Percentiles rank a stretch among this genome's conserved stretches.
phyloP scores from a whole-genome alignment of 1,140 invertebrate species.

The Heliconius congener region DNA sequence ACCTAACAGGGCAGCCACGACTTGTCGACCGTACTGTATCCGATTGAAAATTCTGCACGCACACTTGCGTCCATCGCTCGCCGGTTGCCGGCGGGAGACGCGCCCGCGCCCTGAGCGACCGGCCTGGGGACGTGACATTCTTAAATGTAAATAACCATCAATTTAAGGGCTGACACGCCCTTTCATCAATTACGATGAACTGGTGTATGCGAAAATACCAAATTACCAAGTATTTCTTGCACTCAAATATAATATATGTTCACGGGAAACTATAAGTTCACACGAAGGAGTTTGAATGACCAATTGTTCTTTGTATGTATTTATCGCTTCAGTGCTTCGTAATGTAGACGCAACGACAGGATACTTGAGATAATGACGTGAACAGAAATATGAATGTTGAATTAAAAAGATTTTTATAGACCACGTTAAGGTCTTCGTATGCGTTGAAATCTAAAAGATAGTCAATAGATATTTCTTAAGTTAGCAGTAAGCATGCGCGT shows the following conservation, averaged over 20 bases:
- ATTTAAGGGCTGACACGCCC: constrained; percentile 2
- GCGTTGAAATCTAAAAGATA: constrained; percentile 49
- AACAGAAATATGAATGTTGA: background rate
- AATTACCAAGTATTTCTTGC: background rate
- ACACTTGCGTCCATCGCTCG: constrained; percentile 55
- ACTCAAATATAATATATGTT: background rate
- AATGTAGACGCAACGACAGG: constrained; percentile 64
- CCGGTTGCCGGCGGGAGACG: constrained; percentile 43
- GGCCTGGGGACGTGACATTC: constrained; percentile 25
- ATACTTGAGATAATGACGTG: constrained; percentile 50
- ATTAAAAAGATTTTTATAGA: background rate
- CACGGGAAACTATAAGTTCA: constrained; percentile 22
- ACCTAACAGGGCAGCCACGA: no score
- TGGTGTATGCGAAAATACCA: background rate
- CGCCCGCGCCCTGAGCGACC: constrained; percentile 54
- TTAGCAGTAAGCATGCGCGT: constrained; percentile 27
- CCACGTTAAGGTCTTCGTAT: background rate
- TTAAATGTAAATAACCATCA: constrained; percentile 25
- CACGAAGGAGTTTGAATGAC: constrained; percentile 66
- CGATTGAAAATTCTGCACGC: constrained; percentile 69
- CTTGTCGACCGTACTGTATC: constrained; percentile 22
- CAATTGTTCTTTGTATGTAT: constrained; percentile 78
- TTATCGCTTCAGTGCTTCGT: constrained; percentile 75
- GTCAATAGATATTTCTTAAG: constrained; percentile 30
- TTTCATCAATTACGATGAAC: background rate